Evolutionary conservation across 2,888 invertebrate genomes (phyloP), one percentile per base, ranked within the genome.

Genomic region (Sympetrum striolatum): DNA sequence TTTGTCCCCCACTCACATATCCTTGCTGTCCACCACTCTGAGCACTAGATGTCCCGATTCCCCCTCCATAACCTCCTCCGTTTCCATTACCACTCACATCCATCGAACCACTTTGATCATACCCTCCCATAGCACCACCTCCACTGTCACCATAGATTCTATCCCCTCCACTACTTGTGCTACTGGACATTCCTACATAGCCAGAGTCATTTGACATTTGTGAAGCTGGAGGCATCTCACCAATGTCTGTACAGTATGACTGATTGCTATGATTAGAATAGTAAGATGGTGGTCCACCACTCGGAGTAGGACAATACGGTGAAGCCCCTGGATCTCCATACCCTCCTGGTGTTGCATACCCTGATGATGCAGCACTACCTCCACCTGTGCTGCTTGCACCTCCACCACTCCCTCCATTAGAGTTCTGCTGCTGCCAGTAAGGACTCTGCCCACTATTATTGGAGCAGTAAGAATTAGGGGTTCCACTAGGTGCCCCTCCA

Each of bases 131-230:
- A 22, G 48, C 60, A 37, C 60, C 86, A 60, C 60, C 86, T 64
- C 60, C 60, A 86, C 86, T 86, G 86, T 86, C 86, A 86, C 86
- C 60, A 64, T 86, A 86, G 64, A 86, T 86, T 37, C 86, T 86
- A 31, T 86, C 86, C 14, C 60, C 86, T 60, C 64, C 60, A n/a
- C 86, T 60, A 64, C 86, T 64, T 60, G 86, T 35, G 35, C 31
- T 86, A 14, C 86, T 60, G 31, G 86, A 60, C 86, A 86, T 86
- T n/a, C 86, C 86, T 14, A 86, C 86, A 60, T 86, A 86, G 37
- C 86, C 86, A 18, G 86, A 86, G 39, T 86, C 86, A 64, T 86
- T 86, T 12, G 86, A 86, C 86, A 86, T 86, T 37, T 86, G 86
- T 2, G 86, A 86, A 35, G 86, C 86, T 22, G 86, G 86, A n/a